phyloP scores from a whole-genome alignment of 2,888 invertebrate species.

The Ennomos quercinarius region DNA sequence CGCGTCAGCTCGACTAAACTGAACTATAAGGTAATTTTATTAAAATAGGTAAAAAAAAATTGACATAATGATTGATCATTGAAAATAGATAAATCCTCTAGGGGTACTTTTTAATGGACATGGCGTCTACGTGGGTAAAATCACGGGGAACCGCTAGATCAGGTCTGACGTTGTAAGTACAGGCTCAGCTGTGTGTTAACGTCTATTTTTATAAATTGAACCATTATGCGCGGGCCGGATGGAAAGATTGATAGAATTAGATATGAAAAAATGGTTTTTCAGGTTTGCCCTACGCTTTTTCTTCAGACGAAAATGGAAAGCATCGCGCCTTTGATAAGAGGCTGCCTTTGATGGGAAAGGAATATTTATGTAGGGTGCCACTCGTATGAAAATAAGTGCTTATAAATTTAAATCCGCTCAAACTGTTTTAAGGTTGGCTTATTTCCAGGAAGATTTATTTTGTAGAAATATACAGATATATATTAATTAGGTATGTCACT shows the following conservation, averaged over 20 bases:
- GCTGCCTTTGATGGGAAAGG: constrained; percentile 18
- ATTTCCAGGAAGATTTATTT: background rate
- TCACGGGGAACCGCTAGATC: background rate
- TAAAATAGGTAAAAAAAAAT: too few species aligned
- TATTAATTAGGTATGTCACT: too few species aligned
- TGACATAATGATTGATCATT: too few species aligned
- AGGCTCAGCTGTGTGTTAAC: constrained; percentile 12
- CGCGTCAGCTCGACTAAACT: too few species aligned
- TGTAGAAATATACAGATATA: too few species aligned
- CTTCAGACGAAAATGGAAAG: constrained; percentile 27
- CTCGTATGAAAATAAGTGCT: too few species aligned
- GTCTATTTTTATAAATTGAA: constrained; percentile 42
- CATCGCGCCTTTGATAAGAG: constrained; percentile 27
- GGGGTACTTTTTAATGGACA: too few species aligned
- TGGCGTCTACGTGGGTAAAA: too few species aligned
- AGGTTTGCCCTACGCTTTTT: constrained; percentile 33
- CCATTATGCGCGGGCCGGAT: constrained; percentile 37
- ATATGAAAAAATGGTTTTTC: constrained; percentile 37
- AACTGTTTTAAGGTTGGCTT: background rate
- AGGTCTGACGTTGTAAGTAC: constrained; percentile 8
- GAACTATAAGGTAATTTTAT: too few species aligned
- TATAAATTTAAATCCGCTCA: too few species aligned
- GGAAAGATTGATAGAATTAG: constrained; percentile 43
- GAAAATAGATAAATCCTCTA: too few species aligned
- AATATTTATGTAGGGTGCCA: constrained; percentile 12